These are phyloP conservation scores for Vireo altiloquus DNA, from an alignment of 2,113 vertebrate genomes.

Conservation along the genomic window DNA sequence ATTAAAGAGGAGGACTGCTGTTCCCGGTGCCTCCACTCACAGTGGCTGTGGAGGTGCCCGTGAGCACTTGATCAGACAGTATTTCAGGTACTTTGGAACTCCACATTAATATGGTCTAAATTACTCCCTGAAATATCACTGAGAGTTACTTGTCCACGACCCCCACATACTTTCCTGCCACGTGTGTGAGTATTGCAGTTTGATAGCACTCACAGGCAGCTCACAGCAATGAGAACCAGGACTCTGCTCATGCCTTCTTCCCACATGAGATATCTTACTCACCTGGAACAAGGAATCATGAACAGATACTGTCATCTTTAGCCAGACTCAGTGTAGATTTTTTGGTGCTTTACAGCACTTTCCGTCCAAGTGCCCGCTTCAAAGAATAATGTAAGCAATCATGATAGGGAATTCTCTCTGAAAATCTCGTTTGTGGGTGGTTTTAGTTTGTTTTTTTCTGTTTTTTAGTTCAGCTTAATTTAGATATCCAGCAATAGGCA, in stretches of 20 bases:
- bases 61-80: neutral
- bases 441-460: neutral
- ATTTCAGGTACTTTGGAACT: neutral
- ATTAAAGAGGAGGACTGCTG: neutral
- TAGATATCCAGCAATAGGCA: neutral
- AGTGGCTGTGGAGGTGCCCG: neutral
- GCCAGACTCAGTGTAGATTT: neutral
- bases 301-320: neutral
- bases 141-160: neutral
- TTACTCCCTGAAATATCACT: neutral
- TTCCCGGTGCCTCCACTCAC: neutral
- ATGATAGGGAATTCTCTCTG: neutral
- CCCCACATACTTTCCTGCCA: neutral
- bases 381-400: neutral
- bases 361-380: neutral
- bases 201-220: neutral
- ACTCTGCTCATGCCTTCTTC: neutral
- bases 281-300: neutral
- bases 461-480: neutral
- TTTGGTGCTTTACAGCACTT: neutral
- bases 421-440: neutral
- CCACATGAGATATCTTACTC: neutral
- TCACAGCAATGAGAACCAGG: neutral
- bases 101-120: neutral
- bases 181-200: neutral